These are phyloP conservation scores for Plagiodera versicolora DNA, from an alignment of 2,888 invertebrate species.

Conservation along the genomic window DNA sequence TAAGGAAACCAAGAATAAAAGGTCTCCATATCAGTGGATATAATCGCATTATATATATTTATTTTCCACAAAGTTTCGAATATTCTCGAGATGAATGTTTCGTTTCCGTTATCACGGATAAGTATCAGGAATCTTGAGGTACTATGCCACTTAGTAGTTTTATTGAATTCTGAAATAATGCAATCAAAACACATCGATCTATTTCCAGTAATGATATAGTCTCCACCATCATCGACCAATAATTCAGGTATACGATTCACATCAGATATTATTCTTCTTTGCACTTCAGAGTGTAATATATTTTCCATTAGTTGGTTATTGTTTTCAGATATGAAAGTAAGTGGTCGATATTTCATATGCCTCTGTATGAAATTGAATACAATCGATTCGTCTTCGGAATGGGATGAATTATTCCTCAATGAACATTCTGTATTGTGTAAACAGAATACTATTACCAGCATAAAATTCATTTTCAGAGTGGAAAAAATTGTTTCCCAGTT, in stretches of 20 bases:
- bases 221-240: neutral
- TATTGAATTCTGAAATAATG: neutral
- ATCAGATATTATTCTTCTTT: neutral
- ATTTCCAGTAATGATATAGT: neutral
- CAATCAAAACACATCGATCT: neutral
- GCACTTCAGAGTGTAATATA: neutral
- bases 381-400: neutral
- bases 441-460: neutral
- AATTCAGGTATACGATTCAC: neutral
- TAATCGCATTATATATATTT: constrained; percentile 1
- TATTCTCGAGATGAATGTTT: neutral
- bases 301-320: neutral
- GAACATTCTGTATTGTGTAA: neutral
- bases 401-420: neutral
- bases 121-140: constrained; percentile 2
- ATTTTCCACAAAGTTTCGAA: neutral
- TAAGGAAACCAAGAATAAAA: constrained; percentile 7
- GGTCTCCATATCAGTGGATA: neutral
- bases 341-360: neutral
- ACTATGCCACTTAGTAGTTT: neutral
- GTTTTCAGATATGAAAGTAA: neutral
- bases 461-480: neutral
- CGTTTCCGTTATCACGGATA: neutral
- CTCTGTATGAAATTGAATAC: neutral
- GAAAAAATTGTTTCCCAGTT: no score